Evolutionary conservation across 2,113 vertebrate genomes (phyloP).

Genomic region (Drymodes brunneopygia): DNA sequence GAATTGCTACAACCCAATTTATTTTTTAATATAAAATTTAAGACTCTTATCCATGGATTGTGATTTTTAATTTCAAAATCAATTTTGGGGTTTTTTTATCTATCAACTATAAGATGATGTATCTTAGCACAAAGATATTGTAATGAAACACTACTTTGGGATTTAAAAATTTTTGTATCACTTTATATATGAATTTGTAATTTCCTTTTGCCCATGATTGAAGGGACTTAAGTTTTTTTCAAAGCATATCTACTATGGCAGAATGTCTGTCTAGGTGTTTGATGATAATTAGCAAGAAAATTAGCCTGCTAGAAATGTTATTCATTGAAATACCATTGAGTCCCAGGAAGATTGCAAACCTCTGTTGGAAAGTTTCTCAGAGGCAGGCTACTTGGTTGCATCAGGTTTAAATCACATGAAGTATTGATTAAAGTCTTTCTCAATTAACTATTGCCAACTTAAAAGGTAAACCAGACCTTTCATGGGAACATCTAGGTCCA

Average conservation of each 20-base stretch:
- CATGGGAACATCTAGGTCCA: background rate
- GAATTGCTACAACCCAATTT: conserved; percentile 24
- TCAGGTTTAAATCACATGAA: conserved; percentile 47
- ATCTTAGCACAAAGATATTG: conserved; percentile 54
- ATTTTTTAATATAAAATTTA: conserved; percentile 29
- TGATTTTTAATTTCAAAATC: conserved; percentile 57
- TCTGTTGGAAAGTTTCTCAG: conserved; percentile 55
- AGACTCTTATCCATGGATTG: background rate
- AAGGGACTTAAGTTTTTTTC: background rate
- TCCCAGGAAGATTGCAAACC: conserved; percentile 3
- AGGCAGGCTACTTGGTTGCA: conserved; percentile 46
- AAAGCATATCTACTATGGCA: conserved; percentile 62
- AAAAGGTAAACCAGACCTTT: background rate
- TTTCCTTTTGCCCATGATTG: conserved; percentile 28
- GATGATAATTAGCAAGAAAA: conserved; percentile 69
- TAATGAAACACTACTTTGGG: conserved; percentile 54
- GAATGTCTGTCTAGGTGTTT: conserved; percentile 65
- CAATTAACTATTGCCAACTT: background rate
- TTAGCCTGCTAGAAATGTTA: conserved; percentile 61
- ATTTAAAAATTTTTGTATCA: conserved; percentile 52
- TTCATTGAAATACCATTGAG: conserved; percentile 57
- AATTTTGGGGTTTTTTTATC: conserved; percentile 23
- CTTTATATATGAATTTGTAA: conserved; percentile 39
- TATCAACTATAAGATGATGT: conserved; percentile 31
- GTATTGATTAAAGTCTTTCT: conserved; percentile 47